Evolutionary conservation across 2,113 vertebrate species (phyloP), one percentile per base, ranked within the genome.

Genomic region (Dromas ardeola): DNA sequence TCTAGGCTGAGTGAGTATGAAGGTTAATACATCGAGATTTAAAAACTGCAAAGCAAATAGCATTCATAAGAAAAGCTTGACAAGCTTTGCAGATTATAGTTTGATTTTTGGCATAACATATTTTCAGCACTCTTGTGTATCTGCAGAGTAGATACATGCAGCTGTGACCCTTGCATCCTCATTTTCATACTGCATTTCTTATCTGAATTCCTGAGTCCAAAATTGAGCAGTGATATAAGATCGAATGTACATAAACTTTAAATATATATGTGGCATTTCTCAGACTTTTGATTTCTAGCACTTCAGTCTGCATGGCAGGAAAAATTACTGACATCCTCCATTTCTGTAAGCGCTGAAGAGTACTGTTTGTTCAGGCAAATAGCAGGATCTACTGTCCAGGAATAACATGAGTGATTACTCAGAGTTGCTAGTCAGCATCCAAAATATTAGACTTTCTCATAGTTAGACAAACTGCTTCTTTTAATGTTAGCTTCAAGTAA

Each of bases 1-100:
- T 97, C 71, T 76, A 96, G 88, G 80, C 94, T 93, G 69, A 95
- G 52, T 86, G 87, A 82, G 34, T 93, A 92, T 76, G 74, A 96
- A 97, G 94, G 97, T 98, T 98, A 97, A 98, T 98, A 95, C 72
- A 93, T 27, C 97, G 82, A 96, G 94, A 97, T 98, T 97, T 98
- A 91, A 95, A 98, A 97, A 97, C 93, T 96, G 91, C 96, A 91
- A 52, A 97, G 96, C 87, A 97, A 98, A 96, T 98, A 88, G 42
- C 95, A 96, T 97, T 98, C 55, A 23, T 96, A 93, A 93, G 93
- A 97, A 97, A 96, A 97, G 72, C 91, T 94, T 97, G 94, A 98
- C 96, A 97, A 96, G 97, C 86, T 96, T 94, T 97, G 86, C 93
- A 97, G 97, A 96, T 98, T 97, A 92, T 97, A 96, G 97, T 98